Conservation (phyloP, 1,140 invertebrate species). For the Telenomus remus region DNA sequence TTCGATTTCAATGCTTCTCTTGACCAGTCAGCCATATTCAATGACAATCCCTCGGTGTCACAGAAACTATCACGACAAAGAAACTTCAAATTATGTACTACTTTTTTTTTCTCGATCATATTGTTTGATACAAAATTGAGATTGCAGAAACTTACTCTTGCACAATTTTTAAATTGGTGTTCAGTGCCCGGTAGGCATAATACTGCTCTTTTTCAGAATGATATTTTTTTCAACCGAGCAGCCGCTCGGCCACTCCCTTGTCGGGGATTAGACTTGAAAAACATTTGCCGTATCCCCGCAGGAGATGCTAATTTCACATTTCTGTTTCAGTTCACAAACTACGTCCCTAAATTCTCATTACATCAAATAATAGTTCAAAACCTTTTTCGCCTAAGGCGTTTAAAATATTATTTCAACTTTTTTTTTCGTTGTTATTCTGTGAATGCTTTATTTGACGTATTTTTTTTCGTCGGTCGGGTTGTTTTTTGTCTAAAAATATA, state of each 20-base stretch:
- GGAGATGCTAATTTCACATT: conserved; percentile 3
- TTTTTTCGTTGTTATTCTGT: background rate
- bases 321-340: conserved; percentile 1
- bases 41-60: background rate
- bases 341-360: background rate
- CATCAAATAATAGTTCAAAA: background rate
- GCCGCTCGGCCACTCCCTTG: background rate
- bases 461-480: no score
- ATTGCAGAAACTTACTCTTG: background rate
- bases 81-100: no score
- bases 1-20: conserved; percentile 3
- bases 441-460: no score
- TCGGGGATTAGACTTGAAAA: background rate
- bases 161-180: background rate
- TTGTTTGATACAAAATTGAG: no score
- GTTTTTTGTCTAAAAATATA: no score
- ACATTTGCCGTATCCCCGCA: background rate
- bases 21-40: conserved; percentile 3
- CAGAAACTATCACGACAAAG: background rate
- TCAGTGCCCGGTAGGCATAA: background rate
- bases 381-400: background rate
- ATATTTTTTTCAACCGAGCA: background rate
- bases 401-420: background rate
- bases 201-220: background rate
- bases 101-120: no score